Conservation (phyloP, 1,140 invertebrate species). For the Augochlora pura region DNA sequence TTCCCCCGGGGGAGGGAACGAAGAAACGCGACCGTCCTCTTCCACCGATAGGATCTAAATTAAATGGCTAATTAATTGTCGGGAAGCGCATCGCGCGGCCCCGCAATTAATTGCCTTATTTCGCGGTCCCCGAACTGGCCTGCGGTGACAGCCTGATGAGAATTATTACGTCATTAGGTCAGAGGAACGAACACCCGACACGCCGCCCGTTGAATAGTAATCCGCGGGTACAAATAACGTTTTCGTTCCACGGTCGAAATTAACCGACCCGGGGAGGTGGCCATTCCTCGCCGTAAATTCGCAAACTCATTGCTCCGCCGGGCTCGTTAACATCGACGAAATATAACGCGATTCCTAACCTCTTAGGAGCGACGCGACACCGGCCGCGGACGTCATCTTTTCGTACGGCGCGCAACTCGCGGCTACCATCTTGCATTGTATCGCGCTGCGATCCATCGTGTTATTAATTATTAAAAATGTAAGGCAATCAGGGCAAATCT, state of each 20-base stretch:
- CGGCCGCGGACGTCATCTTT: too few relatives aligned
- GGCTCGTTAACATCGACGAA: background rate
- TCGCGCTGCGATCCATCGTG: too few relatives aligned
- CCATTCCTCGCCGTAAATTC: background rate
- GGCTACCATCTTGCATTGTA: too few relatives aligned
- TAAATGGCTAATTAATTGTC: conserved; percentile 71
- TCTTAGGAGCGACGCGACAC: too few relatives aligned
- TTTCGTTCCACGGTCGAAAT: conserved; percentile 15
- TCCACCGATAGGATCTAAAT: conserved; percentile 69
- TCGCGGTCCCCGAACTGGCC: conserved; percentile 47
- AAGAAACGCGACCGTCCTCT: conserved; percentile 51
- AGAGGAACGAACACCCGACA: conserved; percentile 25
- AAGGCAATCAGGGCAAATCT: too few relatives aligned
- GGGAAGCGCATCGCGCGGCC: conserved; percentile 52
- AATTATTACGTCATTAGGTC: conserved; percentile 61
- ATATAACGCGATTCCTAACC: background rate
- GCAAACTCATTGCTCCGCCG: background rate
- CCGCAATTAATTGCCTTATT: conserved; percentile 66
- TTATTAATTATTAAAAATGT: too few relatives aligned
- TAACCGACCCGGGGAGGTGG: background rate
- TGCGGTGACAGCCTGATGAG: conserved; percentile 47
- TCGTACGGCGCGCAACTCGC: too few relatives aligned
- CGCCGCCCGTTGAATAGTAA: conserved; percentile 27
- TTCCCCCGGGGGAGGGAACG: conserved; percentile 27
- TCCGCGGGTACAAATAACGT: conserved; percentile 42